Percentiles rank a stretch among this genome's conserved stretches.
These are phyloP conservation scores for Drosophila kikkawai DNA, from an alignment of 1,140 invertebrate genomes.

Conservation along the genomic window DNA sequence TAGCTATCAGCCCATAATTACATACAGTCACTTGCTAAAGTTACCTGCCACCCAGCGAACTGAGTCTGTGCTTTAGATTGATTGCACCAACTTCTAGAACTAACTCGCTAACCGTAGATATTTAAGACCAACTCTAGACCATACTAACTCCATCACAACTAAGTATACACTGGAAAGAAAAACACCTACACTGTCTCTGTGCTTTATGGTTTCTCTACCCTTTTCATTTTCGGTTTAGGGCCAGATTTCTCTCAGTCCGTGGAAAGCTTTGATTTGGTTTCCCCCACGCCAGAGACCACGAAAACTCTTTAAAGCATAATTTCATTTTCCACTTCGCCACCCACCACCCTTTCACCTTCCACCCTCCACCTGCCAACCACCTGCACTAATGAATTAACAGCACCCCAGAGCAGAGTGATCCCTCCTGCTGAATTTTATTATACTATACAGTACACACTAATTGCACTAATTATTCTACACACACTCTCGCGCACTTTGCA, in stretches of 20 bases:
- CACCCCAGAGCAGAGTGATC: conserved; percentile 35
- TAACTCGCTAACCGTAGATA: conserved; percentile 43
- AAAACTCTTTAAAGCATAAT: conserved; percentile 52
- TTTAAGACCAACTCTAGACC: conserved; percentile 39
- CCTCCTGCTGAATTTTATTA: conserved; percentile 16
- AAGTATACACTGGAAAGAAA: conserved; percentile 6
- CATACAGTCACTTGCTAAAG: conserved; percentile 55
- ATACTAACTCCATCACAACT: conserved; percentile 28
- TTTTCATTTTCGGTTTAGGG: conserved; percentile 19
- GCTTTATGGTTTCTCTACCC: neutral
- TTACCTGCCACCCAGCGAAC: conserved; percentile 54
- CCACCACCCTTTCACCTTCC: neutral
- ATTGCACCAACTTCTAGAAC: conserved; percentile 52
- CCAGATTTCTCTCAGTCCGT: conserved; percentile 18
- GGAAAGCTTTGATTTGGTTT: conserved; percentile 37
- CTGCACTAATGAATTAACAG: conserved; percentile 45
- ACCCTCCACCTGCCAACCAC: neutral
- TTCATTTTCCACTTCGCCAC: conserved; percentile 47
- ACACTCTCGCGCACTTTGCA: conserved; percentile 58
- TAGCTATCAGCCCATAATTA: conserved; percentile 38
- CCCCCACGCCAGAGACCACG: conserved; percentile 32
- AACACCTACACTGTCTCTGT: conserved; percentile 20
- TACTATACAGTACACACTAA: conserved; percentile 53
- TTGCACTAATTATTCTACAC: conserved; percentile 72
- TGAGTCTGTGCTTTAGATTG: conserved; percentile 74